Evolutionary conservation across 2,888 invertebrate species (phyloP).

Genomic region (Melanostoma mellinum): DNA sequence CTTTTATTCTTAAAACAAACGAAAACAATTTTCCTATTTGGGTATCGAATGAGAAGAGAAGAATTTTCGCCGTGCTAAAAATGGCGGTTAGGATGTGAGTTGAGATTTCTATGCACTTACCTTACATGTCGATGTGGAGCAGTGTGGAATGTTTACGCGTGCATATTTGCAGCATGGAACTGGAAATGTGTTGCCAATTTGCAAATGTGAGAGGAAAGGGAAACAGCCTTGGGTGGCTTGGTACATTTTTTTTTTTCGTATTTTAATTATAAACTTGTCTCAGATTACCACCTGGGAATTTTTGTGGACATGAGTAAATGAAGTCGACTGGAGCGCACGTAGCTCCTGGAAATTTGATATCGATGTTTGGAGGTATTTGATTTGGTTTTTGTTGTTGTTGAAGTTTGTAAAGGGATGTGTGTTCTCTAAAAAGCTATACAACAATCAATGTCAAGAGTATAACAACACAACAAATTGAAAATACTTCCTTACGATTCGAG

Average conservation of each 20-base stretch:
- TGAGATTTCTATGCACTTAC: constrained; percentile 40
- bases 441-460: too few species aligned
- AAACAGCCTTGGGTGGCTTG: constrained; percentile 37
- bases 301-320: not conserved
- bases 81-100: constrained; percentile 50
- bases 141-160: constrained; percentile 51
- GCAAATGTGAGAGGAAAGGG: constrained; percentile 39
- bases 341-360: constrained; percentile 53
- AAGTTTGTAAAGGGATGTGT: too few species aligned
- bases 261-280: constrained; percentile 59
- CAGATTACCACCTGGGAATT: constrained; percentile 65
- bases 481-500: too few species aligned
- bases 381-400: too few species aligned
- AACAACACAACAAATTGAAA: too few species aligned
- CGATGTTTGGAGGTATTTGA: not conserved
- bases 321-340: constrained; percentile 6
- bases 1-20: constrained; percentile 24
- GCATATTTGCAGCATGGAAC: constrained; percentile 24
- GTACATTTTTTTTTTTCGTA: constrained; percentile 25
- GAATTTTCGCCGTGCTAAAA: constrained; percentile 1
- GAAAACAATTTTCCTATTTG: not conserved
- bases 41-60: constrained; percentile 20
- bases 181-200: constrained; percentile 28
- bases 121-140: constrained; percentile 57
- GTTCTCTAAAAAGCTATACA: too few species aligned